Evolutionary conservation across 2,113 vertebrate genomes (phyloP).

Genomic region (Tapirus terrestris): DNA sequence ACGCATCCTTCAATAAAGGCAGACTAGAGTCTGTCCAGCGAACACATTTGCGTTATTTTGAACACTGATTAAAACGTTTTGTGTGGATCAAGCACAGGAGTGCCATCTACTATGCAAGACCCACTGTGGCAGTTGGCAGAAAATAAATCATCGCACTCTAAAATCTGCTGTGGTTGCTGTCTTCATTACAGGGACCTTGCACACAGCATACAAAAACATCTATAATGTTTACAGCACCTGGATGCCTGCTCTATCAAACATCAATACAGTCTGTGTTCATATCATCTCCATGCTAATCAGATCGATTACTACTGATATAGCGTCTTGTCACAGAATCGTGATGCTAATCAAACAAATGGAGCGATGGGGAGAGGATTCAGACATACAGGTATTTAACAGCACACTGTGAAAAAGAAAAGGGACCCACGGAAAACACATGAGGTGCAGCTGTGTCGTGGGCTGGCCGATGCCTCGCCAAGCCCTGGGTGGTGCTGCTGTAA

Average conservation of each 20-base stretch:
- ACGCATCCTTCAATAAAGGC: slow-evolving; percentile 70
- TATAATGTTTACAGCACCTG: slow-evolving; percentile 84
- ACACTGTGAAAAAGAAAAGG: neutral
- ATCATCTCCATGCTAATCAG: slow-evolving; percentile 92
- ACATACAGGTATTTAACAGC: slow-evolving; percentile 73
- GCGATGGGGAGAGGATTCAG: slow-evolving; percentile 70
- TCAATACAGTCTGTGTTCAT: slow-evolving; percentile 89
- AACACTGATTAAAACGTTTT: slow-evolving; percentile 82
- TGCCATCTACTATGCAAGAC: slow-evolving; percentile 72
- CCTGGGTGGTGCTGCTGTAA: slow-evolving; percentile 16
- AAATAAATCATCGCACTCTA: slow-evolving; percentile 81
- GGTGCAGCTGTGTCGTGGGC: slow-evolving; percentile 21
- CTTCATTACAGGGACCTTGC: slow-evolving; percentile 80
- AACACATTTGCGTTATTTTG: slow-evolving; percentile 62
- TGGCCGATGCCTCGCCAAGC: slow-evolving; percentile 20
- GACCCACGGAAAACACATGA: neutral
- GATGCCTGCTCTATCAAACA: slow-evolving; percentile 84
- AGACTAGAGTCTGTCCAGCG: slow-evolving; percentile 72
- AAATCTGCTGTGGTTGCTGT: slow-evolving; percentile 81
- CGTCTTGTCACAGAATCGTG: slow-evolving; percentile 85
- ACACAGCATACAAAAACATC: slow-evolving; percentile 79
- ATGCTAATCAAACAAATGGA: slow-evolving; percentile 90
- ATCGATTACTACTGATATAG: slow-evolving; percentile 90
- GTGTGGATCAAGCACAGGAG: slow-evolving; percentile 47
- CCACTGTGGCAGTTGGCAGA: slow-evolving; percentile 79